phyloP scores from a whole-genome alignment of 1,140 invertebrate species.

The Drosophila cardini region DNA sequence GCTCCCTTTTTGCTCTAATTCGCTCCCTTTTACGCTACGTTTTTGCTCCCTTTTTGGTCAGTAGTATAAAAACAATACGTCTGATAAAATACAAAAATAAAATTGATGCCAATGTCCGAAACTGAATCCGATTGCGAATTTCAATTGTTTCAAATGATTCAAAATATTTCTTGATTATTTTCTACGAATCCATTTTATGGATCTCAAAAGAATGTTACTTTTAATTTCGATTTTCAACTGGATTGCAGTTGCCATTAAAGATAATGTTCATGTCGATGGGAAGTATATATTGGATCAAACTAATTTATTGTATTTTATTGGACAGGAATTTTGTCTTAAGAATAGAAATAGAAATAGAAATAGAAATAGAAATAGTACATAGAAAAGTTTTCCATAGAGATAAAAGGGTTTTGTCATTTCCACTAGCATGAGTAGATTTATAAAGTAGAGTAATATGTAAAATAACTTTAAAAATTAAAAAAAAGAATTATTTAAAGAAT shows the following conservation, averaged over 20 bases:
- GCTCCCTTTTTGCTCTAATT: slow-evolving; percentile 53
- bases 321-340: background rate
- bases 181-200: slow-evolving; percentile 62
- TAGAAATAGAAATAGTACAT: background rate
- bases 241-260: background rate
- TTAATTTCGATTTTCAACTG: slow-evolving; percentile 37
- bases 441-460: too few species aligned
- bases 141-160: slow-evolving; percentile 49
- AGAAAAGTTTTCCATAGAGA: background rate
- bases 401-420: too few species aligned
- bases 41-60: slow-evolving; percentile 66
- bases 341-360: background rate
- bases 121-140: slow-evolving; percentile 11
- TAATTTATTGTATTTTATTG: background rate
- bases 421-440: too few species aligned
- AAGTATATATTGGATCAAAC: background rate
- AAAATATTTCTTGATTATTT: slow-evolving; percentile 80
- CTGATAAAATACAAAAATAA: slow-evolving; percentile 67
- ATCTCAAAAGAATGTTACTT: slow-evolving; percentile 55
- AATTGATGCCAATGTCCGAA: slow-evolving; percentile 50
- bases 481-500: too few species aligned
- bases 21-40: slow-evolving; percentile 59
- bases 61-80: slow-evolving; percentile 45
- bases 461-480: too few species aligned
- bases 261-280: background rate